These are phyloP conservation scores for Diaperis boleti DNA, from an alignment of 2,888 invertebrate genomes.

Conservation along the genomic window DNA sequence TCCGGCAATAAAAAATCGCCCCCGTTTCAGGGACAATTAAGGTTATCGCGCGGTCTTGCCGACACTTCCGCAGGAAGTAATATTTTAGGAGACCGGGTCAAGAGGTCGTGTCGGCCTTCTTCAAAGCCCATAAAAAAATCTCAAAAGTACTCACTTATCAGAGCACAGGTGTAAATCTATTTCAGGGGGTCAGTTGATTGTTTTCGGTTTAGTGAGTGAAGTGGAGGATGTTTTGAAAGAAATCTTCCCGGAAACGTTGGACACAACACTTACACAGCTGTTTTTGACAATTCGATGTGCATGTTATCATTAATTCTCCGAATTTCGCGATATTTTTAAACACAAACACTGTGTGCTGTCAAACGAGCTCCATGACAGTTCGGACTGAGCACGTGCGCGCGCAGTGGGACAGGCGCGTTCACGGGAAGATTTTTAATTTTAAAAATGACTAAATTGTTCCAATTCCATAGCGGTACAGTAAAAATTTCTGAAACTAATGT, in stretches of 20 bases:
- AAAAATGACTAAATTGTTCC: slow-evolving; percentile 12
- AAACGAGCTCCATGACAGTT: slow-evolving; percentile 65
- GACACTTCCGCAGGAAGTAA: slow-evolving; percentile 15
- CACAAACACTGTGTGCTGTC: slow-evolving; percentile 63
- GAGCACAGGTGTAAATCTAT: slow-evolving; percentile 50
- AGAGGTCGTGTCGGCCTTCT: neutral
- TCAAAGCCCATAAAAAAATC: slow-evolving; percentile 32
- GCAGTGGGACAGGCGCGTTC: slow-evolving; percentile 32
- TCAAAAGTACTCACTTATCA: slow-evolving; percentile 49
- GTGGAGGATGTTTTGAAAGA: slow-evolving; percentile 52
- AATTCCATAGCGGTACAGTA: too few relatives aligned
- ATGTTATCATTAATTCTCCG: slow-evolving; percentile 60
- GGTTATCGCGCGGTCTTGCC: slow-evolving; percentile 16
- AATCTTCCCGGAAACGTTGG: slow-evolving; percentile 48
- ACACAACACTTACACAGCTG: slow-evolving; percentile 56
- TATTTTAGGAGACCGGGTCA: neutral
- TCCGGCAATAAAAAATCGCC: slow-evolving; percentile 15
- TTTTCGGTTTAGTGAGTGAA: slow-evolving; percentile 44
- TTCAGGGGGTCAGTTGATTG: slow-evolving; percentile 50
- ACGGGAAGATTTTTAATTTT: slow-evolving; percentile 27
- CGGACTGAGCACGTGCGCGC: slow-evolving; percentile 56
- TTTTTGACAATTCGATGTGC: slow-evolving; percentile 54
- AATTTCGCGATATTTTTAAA: slow-evolving; percentile 62
- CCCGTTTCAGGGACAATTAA: slow-evolving; percentile 15
- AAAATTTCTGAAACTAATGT: slow-evolving; percentile 41